Percentiles rank a stretch among this genome's conserved stretches.
phyloP scores from a whole-genome alignment of 1,140 invertebrate genomes.

The Ceratosolen fusciceps region DNA sequence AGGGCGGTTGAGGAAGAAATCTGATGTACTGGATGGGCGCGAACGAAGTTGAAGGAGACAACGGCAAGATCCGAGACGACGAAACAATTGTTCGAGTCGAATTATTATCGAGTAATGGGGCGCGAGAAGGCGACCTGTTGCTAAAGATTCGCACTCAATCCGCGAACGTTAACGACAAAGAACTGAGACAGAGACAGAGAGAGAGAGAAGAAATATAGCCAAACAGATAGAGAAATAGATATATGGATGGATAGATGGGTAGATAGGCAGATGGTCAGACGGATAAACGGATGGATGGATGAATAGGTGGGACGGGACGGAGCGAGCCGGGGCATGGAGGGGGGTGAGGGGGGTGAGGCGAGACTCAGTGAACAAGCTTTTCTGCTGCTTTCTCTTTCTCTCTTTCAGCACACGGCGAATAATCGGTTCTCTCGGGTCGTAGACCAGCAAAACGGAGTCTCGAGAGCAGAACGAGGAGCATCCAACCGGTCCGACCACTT shows the following conservation, averaged over 20 bases:
- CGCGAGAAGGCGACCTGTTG: slow-evolving; percentile 44
- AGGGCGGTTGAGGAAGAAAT: too few relatives aligned
- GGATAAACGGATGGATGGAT: neutral
- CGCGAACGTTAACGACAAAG: slow-evolving; percentile 31
- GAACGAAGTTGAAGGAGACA: neutral
- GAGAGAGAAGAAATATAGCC: neutral
- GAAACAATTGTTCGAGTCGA: slow-evolving; percentile 41
- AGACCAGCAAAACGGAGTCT: slow-evolving; percentile 65
- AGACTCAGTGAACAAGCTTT: neutral
- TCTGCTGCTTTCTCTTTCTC: neutral
- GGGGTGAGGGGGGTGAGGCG: neutral
- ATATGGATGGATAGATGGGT: neutral
- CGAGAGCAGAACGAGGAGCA: slow-evolving; percentile 63
- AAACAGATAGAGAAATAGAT: neutral
- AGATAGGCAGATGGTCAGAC: neutral
- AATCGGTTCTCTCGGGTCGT: slow-evolving; percentile 66
- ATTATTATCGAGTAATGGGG: slow-evolving; percentile 39
- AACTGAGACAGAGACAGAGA: neutral
- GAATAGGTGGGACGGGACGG: neutral
- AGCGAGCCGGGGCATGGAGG: neutral
- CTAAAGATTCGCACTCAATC: slow-evolving; percentile 19
- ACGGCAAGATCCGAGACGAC: slow-evolving; percentile 11
- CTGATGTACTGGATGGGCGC: too few relatives aligned
- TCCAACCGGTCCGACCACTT: slow-evolving; percentile 71
- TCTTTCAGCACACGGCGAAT: slow-evolving; percentile 57